Base-by-base conservation (phyloP, 2,797 vertebrate genomes). In the Synaphobranchus kaupii region DNA sequence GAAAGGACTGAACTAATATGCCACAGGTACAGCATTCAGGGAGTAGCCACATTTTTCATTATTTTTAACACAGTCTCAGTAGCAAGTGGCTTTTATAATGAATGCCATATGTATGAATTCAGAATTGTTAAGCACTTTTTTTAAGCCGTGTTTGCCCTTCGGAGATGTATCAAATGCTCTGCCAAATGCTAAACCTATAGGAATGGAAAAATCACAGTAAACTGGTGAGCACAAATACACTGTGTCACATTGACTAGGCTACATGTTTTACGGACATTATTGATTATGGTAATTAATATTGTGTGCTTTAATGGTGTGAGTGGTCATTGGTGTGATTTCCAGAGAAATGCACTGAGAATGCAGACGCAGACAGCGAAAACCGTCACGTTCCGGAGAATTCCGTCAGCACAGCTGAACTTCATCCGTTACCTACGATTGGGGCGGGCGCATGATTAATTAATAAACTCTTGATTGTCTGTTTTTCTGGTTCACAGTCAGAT, bases 31-130 rank as follows among this genome's bases (percentile, higher is more conserved):
- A 22, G 73, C 73, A 44, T 44, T 78, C 39, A 47, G 34, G 34
- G 34, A 78, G 22, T 17, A 5, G 5, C 73, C 47, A 1, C 15
- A 47, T 78, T 78, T 78, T 22, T 78, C 39, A 78, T 68, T 28
- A 68, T 25, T 68, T 68, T 68, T 25, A 78, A 44, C 34, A 20
- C 20, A 39, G 31, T 31, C 71, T 39, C 31, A 39, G 39, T 25
- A 4, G 73, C 31, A 78, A 47, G 34, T 78, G 39, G 17, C 73
- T 78, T 3, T 78, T 22, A 44, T 78, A 78, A 78, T 78, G 15
- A 78, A 78, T 78, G 73, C 73, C 73, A 78, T 78, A 44, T 78
- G 73, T 78, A 39, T 78, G 15, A 10, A 47, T 78, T 78, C 39
- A 71, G 34, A 44, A 20, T 78, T 20, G 22, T 47, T 22, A 78